A percentile compares a stretch with the other conserved stretches of the same genome.
Evolutionary conservation across 2,888 invertebrate species (phyloP).

Genomic region (Drosophila eohydei): DNA sequence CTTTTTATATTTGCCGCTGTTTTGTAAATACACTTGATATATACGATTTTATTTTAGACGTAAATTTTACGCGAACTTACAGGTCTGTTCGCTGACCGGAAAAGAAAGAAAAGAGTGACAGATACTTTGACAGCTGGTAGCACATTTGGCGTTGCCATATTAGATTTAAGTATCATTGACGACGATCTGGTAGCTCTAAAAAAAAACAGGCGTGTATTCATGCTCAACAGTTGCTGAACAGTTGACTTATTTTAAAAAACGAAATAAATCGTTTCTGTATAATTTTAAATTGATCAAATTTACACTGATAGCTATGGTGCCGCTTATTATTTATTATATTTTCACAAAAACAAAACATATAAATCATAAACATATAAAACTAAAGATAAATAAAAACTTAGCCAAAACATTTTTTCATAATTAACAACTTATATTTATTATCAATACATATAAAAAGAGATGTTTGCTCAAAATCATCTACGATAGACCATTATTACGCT

Average conservation of each 20-base stretch:
- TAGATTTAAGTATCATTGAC: background rate
- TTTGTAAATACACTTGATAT: constrained; percentile 60
- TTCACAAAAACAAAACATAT: background rate
- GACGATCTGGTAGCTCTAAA: constrained; percentile 19
- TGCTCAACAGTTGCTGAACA: constrained; percentile 13
- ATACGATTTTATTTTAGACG: constrained; percentile 62
- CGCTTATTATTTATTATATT: background rate
- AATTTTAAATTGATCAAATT: background rate
- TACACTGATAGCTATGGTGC: no score
- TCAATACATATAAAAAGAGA: background rate
- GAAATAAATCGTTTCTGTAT: background rate
- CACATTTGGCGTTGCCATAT: constrained; percentile 38
- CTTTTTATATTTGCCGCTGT: constrained; percentile 37
- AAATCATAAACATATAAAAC: no score
- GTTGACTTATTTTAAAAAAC: background rate
- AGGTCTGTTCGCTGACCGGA: constrained; percentile 85
- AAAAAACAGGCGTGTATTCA: no score
- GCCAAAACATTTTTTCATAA: background rate
- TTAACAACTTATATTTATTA: constrained; percentile 3
- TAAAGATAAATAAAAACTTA: background rate
- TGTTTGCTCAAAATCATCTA: constrained; percentile 4
- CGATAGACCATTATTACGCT: constrained; percentile 52
- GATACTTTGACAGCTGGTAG: constrained; percentile 64
- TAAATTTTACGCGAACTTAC: constrained; percentile 79
- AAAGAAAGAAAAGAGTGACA: constrained; percentile 83